Evolutionary conservation across 2,797 vertebrate species (phyloP), one percentile per base, ranked within the genome.

Genomic region (Lutra lutra): DNA sequence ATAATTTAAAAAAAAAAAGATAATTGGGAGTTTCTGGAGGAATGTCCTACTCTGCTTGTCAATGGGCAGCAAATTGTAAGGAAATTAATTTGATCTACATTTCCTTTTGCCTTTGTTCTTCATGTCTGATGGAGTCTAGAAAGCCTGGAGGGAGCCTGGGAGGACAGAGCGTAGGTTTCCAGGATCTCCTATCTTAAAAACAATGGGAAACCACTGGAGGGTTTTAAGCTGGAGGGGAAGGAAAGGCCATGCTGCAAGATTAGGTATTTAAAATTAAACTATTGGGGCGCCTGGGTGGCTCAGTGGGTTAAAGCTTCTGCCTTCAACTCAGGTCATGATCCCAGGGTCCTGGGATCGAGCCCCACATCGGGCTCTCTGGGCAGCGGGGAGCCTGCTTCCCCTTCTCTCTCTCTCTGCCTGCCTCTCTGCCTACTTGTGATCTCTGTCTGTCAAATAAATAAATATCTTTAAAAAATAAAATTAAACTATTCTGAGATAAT

Each of bases 401-500:
- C n/a, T n/a, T n/a, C n/a, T n/a, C n/a, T n/a, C n/a, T n/a, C n/a
- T n/a, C n/a, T n/a, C n/a, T n/a, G n/a, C n/a, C n/a, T n/a, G n/a
- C n/a, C n/a, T n/a, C n/a, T n/a, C n/a, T n/a, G n/a, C n/a, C n/a
- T n/a, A n/a, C n/a, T n/a, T n/a, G n/a, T n/a, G n/a, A n/a, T n/a
- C n/a, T n/a, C n/a, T n/a, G n/a, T n/a, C n/a, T n/a, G n/a, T n/a
- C n/a, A n/a, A n/a, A n/a, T n/a, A n/a, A n/a, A n/a, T n/a, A n/a
- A n/a, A n/a, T n/a, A n/a, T n/a, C n/a, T n/a, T n/a, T n/a, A n/a
- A n/a, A n/a, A n/a, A n/a, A n/a, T 27, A 21, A 70, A 82, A 73
- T 70, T 84, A 82, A 88, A 82, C 38, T 87, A 51, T 68, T 94
- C 96, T 80, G 35, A 89, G 46, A 83, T 60, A 83, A 79, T 25